Evolutionary conservation across 2,888 invertebrate species (phyloP).

Genomic region (Limnephilus lunatus): DNA sequence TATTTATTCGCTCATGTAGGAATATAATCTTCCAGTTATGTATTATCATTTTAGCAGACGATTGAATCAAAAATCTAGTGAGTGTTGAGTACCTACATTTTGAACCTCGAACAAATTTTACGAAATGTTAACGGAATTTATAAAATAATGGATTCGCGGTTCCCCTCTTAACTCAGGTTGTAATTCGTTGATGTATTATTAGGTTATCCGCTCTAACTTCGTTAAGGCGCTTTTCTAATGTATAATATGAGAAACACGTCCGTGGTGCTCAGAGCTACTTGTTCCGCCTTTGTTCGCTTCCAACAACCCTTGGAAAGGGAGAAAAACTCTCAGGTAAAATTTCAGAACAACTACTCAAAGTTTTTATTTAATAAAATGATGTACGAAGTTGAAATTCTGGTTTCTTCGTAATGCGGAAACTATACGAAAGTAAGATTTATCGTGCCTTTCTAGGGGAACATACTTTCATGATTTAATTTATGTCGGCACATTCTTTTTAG

Average conservation of each 20-base stretch:
- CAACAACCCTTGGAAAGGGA: not conserved
- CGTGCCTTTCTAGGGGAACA: not conserved
- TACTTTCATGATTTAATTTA: not conserved
- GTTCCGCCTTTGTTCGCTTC: not conserved
- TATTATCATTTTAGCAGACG: too few relatives aligned
- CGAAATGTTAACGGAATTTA: not conserved
- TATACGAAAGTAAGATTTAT: not conserved
- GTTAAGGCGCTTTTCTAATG: conserved; percentile 24
- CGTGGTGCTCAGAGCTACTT: conserved; percentile 6
- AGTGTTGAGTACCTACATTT: not conserved
- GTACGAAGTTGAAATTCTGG: not conserved
- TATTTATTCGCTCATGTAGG: not conserved
- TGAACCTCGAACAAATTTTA: not conserved
- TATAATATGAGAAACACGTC: conserved; percentile 35
- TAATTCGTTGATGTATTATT: conserved; percentile 31
- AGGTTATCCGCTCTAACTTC: not conserved
- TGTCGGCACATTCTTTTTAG: not conserved
- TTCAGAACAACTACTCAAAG: not conserved
- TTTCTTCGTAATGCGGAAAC: not conserved
- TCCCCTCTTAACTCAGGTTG: not conserved
- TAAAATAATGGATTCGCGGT: not conserved
- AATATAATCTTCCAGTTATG: too few relatives aligned
- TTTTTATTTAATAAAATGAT: not conserved
- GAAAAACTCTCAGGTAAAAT: conserved; percentile 14
- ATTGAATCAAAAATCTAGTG: not conserved